Conservation (phyloP, 2,797 vertebrate species). For the Syngnathus acus region DNA sequence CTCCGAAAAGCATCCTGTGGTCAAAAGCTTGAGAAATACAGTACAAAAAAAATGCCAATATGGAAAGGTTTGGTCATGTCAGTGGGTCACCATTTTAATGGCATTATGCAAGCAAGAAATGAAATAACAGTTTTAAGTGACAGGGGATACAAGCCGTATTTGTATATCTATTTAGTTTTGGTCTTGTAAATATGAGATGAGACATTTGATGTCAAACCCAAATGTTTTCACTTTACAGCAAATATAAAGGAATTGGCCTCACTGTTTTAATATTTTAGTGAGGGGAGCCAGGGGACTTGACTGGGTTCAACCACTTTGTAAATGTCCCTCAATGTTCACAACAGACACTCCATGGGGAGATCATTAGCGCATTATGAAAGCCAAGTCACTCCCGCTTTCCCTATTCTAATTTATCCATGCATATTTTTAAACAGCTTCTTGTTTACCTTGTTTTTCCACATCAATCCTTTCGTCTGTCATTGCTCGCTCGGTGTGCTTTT, state of each 20-base stretch:
- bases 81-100: no score
- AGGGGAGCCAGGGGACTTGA: background rate
- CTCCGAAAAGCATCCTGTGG: no score
- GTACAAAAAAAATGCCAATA: no score
- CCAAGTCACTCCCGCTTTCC: constrained; percentile 3
- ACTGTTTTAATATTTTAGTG: background rate
- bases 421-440: constrained; percentile 32
- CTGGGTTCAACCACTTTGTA: background rate
- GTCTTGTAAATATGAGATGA: background rate
- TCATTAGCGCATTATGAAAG: constrained; percentile 53
- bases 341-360: constrained; percentile 35
- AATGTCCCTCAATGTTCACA: constrained; percentile 6
- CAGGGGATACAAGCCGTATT: no score
- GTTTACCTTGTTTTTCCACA: constrained; percentile 17
- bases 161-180: background rate
- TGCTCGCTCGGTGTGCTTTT: background rate
- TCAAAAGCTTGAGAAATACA: no score
- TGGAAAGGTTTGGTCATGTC: no score
- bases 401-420: constrained; percentile 40
- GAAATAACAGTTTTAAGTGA: no score
- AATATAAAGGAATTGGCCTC: background rate
- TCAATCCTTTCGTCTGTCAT: constrained; percentile 15
- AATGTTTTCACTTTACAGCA: background rate
- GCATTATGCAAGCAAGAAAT: no score
- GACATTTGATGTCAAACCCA: background rate